Conservation (phyloP, 2,888 invertebrate genomes). For the Cephus rjabovi region DNA sequence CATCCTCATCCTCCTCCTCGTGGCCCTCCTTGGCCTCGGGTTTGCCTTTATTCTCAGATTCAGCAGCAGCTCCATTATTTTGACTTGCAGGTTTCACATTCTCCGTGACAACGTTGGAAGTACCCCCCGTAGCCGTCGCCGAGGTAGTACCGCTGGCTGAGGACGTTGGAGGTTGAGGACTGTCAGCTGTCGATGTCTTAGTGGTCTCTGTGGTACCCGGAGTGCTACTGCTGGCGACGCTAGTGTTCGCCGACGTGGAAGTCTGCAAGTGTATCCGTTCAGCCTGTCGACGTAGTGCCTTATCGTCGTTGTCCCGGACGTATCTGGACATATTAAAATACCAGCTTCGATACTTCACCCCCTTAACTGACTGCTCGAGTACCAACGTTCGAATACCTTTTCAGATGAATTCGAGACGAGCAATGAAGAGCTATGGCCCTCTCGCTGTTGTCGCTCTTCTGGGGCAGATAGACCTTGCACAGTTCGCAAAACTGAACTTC, state of each 20-base stretch:
- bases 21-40: conserved; percentile 32
- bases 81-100: conserved; percentile 60
- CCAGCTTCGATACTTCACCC: background rate
- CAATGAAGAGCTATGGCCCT: conserved; percentile 79
- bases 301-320: conserved; percentile 82
- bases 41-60: conserved; percentile 41
- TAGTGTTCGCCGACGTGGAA: conserved; percentile 46
- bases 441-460: conserved; percentile 71
- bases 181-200: conserved; percentile 9
- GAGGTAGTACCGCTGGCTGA: background rate
- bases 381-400: conserved; percentile 64
- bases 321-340: conserved; percentile 62
- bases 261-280: conserved; percentile 72
- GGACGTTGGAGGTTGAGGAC: conserved; percentile 10
- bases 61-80: conserved; percentile 57
- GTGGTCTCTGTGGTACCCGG: conserved; percentile 31
- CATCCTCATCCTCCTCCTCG: conserved; percentile 68
- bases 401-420: conserved; percentile 79
- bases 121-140: conserved; percentile 2
- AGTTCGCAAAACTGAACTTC: conserved; percentile 85
- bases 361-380: background rate
- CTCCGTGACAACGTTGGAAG: conserved; percentile 24
- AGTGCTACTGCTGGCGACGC: conserved; percentile 32
- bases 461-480: conserved; percentile 80
- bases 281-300: conserved; percentile 78